Evolutionary conservation across 1,140 invertebrate genomes (phyloP).

Genomic region (Muscidifurax raptorellus): DNA sequence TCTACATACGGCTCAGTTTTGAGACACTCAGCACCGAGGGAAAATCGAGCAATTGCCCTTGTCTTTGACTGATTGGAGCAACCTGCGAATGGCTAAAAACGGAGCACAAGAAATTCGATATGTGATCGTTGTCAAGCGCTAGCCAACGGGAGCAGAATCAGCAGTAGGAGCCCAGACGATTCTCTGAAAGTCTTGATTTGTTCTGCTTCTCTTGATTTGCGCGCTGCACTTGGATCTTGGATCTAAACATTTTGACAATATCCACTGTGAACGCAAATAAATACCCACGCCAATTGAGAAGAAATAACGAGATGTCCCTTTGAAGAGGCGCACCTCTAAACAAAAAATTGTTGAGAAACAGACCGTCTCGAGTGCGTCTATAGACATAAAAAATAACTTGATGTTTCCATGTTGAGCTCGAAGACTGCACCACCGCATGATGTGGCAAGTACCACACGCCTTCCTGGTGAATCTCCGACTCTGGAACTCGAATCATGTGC

Average conservation of each 20-base stretch:
- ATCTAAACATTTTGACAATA: conserved; percentile 56
- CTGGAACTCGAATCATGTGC: conserved; percentile 55
- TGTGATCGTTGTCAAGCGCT: conserved; percentile 16
- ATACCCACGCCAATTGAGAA: conserved; percentile 27
- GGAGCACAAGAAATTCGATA: conserved; percentile 24
- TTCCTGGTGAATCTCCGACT: background rate
- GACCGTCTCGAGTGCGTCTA: background rate
- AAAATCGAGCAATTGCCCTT: background rate
- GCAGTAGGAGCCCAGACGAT: background rate
- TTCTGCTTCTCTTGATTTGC: background rate
- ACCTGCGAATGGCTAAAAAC: conserved; percentile 12
- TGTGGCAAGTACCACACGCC: conserved; percentile 51
- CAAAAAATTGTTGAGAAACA: conserved; percentile 37
- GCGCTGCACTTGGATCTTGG: conserved; percentile 40
- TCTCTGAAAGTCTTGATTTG: conserved; percentile 12
- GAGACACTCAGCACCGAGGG: background rate
- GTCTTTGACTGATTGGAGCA: background rate
- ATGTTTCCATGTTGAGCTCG: conserved; percentile 27
- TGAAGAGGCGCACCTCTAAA: conserved; percentile 13
- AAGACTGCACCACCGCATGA: conserved; percentile 48
- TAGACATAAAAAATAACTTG: conserved; percentile 55
- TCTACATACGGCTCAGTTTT: conserved; percentile 27
- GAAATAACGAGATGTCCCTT: conserved; percentile 29
- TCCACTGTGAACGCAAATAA: conserved; percentile 42
- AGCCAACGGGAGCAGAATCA: background rate